Evolutionary conservation across 1,140 invertebrate species (phyloP).

Genomic region (Medauroidea extradentata): DNA sequence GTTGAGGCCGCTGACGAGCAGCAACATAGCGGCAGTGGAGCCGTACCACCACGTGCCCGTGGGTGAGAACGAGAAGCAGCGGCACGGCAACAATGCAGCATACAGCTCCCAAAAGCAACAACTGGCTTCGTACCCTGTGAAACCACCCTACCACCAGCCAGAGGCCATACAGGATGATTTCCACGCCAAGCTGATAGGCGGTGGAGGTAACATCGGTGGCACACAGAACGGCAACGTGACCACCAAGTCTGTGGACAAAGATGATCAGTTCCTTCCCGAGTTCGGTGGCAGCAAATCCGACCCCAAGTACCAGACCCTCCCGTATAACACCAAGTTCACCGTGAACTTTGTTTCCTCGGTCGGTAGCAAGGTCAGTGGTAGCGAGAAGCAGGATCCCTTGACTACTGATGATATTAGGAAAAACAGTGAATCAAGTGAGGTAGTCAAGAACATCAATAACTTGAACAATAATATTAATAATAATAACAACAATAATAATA

Average conservation of each 20-base stretch:
- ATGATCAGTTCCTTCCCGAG: conserved; percentile 36
- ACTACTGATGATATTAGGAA: neutral
- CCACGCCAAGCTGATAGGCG: conserved; percentile 24
- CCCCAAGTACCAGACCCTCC: conserved; percentile 90
- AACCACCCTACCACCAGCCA: conserved; percentile 16
- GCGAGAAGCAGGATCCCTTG: conserved; percentile 1
- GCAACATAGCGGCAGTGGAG: conserved; percentile 83
- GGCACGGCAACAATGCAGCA: neutral
- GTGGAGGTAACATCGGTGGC: neutral
- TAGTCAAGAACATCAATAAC: conserved; percentile 28
- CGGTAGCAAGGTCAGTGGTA: conserved; percentile 33
- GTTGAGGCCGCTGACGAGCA: conserved; percentile 43
- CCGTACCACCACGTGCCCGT: conserved; percentile 83
- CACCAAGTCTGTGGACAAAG: conserved; percentile 4
- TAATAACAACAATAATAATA: conserved; percentile 26
- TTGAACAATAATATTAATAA: conserved; percentile 28
- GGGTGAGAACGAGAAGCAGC: conserved; percentile 4
- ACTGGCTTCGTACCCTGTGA: neutral
- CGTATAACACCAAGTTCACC: conserved; percentile 81
- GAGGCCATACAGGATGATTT: conserved; percentile 29
- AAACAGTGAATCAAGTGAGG: conserved; percentile 6
- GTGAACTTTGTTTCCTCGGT: conserved; percentile 45
- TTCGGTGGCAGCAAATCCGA: conserved; percentile 74
- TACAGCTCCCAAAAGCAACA: no score
- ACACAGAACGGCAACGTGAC: neutral